These are phyloP conservation scores for Parelbella ahira DNA, from an alignment of 2,888 invertebrate species.

Conservation along the genomic window DNA sequence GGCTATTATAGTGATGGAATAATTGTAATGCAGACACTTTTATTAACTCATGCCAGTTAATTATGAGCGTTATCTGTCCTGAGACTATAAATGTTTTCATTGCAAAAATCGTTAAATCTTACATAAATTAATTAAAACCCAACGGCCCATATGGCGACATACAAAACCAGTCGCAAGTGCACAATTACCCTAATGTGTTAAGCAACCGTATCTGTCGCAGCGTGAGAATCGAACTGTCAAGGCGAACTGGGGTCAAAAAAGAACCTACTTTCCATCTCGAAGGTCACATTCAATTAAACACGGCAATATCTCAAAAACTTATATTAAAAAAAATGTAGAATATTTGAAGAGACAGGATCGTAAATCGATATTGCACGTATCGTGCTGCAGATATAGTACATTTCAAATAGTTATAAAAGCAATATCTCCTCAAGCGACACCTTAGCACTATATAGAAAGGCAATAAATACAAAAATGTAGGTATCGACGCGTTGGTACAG, in stretches of 20 bases:
- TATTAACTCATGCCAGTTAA: too few relatives aligned
- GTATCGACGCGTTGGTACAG: constrained; percentile 3
- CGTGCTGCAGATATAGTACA: too few relatives aligned
- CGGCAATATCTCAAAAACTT: constrained; percentile 55
- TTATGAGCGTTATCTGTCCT: too few relatives aligned
- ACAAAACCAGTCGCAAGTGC: constrained; percentile 22
- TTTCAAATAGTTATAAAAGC: too few relatives aligned
- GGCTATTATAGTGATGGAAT: too few relatives aligned
- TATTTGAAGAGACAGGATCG: too few relatives aligned
- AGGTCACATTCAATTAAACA: constrained; percentile 50
- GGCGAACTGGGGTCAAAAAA: constrained; percentile 49
- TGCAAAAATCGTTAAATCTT: too few relatives aligned
- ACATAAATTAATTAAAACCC: too few relatives aligned
- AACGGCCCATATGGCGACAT: too few relatives aligned
- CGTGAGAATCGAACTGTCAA: constrained; percentile 56
- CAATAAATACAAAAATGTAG: constrained; percentile 30
- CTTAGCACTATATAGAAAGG: constrained; percentile 27
- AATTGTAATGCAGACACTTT: too few relatives aligned
- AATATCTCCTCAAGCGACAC: constrained; percentile 27
- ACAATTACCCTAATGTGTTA: constrained; percentile 18
- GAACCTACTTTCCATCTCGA: constrained; percentile 58
- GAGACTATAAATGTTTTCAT: too few relatives aligned
- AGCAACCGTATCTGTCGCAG: constrained; percentile 39
- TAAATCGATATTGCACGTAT: background rate
- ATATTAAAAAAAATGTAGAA: constrained; percentile 43